Percentiles rank a stretch among this genome's conserved stretches.
Conservation (phyloP, 64 coral and sea anemone genomes). For the Montipora foliosa region DNA sequence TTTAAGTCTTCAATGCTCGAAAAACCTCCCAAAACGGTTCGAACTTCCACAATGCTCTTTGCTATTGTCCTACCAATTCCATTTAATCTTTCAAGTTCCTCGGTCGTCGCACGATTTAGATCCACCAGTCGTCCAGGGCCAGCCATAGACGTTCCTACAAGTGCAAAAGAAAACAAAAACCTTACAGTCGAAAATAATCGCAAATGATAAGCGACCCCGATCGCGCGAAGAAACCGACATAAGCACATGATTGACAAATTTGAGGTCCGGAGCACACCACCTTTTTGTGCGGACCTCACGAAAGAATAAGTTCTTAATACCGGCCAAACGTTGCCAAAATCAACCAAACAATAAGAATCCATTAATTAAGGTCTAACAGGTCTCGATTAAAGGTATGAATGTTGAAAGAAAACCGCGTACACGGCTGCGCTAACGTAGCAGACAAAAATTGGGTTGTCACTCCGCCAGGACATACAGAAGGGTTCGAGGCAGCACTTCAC, state of each 20-base stretch:
- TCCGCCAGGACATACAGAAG: conserved; percentile 3
- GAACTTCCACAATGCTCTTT: conserved; percentile 80
- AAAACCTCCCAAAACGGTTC: conserved; percentile 92
- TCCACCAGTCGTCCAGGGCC: conserved; percentile 84
- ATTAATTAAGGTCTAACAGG: neutral
- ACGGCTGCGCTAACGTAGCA: neutral
- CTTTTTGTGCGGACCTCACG: neutral
- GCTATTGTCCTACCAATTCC: conserved; percentile 93
- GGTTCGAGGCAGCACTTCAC: neutral
- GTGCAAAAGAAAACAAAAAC: neutral
- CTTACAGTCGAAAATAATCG: neutral
- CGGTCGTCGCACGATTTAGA: conserved; percentile 84
- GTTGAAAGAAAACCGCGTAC: neutral
- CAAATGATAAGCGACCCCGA: neutral
- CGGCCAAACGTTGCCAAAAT: neutral
- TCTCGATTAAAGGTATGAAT: neutral
- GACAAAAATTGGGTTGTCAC: conserved; percentile 9
- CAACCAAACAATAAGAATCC: neutral
- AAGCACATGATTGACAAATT: neutral
- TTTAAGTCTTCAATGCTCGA: conserved; percentile 78
- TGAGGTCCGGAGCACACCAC: neutral
- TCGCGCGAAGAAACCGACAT: neutral
- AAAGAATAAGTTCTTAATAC: neutral
- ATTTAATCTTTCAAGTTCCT: conserved; percentile 80
- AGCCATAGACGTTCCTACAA: conserved; percentile 61